Conservation (phyloP, 1,140 invertebrate genomes). For the Scaptomyza montana region DNA sequence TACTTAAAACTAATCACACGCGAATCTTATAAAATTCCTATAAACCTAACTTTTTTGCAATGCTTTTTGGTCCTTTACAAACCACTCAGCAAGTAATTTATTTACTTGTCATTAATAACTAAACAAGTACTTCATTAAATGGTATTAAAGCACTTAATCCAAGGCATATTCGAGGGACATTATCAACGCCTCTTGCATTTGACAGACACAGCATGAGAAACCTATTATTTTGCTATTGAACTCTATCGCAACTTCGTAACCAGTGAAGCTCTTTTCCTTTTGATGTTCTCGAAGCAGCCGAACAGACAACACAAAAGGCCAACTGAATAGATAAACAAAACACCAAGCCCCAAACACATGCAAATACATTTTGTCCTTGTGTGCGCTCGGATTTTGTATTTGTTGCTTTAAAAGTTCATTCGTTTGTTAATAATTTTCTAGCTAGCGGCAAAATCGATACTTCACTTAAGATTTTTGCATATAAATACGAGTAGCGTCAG, state of each 20-base stretch:
- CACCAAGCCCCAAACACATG: conserved; percentile 59
- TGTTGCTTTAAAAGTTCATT: conserved; percentile 68
- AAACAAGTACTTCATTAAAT: not conserved
- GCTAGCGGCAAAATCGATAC: conserved; percentile 76
- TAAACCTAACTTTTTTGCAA: no score
- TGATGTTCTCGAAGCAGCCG: conserved; percentile 45
- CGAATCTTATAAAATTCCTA: no score
- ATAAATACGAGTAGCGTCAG: conserved; percentile 31
- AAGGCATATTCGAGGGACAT: not conserved
- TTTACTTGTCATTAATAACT: not conserved
- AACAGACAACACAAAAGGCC: conserved; percentile 47
- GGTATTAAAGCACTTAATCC: conserved; percentile 7
- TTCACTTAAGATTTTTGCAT: conserved; percentile 78
- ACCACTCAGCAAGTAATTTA: not conserved
- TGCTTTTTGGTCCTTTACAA: no score
- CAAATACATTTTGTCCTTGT: conserved; percentile 32
- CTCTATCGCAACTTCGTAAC: conserved; percentile 34
- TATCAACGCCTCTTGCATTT: not conserved
- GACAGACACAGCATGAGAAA: conserved; percentile 16
- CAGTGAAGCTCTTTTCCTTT: conserved; percentile 40
- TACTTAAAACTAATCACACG: no score
- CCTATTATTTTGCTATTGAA: conserved; percentile 7
- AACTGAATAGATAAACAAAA: conserved; percentile 66
- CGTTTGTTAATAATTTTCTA: conserved; percentile 79
- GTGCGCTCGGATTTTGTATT: conserved; percentile 19